phyloP scores from a whole-genome alignment of 1,140 invertebrate genomes.

The Cecropterus lyciades region DNA sequence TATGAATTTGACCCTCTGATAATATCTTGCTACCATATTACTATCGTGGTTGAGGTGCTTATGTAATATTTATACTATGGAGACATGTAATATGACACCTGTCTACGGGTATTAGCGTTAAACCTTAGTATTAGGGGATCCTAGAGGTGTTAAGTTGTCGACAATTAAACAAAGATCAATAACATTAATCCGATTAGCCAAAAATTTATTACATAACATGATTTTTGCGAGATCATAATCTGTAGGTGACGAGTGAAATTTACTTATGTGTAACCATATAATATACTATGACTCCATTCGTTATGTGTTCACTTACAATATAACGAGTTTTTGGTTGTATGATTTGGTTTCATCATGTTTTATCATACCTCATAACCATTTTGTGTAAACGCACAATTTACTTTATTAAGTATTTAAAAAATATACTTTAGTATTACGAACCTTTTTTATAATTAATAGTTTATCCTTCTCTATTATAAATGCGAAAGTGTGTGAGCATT shows the following conservation, averaged over 20 bases:
- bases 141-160: constrained; percentile 51
- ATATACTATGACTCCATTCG: too few relatives aligned
- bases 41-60: constrained; percentile 58
- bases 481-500: too few relatives aligned
- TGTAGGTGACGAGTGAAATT: not conserved
- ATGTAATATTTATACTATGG: constrained; percentile 65
- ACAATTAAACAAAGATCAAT: constrained; percentile 43
- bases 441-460: too few relatives aligned
- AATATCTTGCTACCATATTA: constrained; percentile 39
- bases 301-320: too few relatives aligned
- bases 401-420: too few relatives aligned
- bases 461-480: too few relatives aligned
- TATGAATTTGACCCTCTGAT: constrained; percentile 8
- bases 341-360: too few relatives aligned
- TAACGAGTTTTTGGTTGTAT: too few relatives aligned
- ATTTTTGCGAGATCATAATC: constrained; percentile 9
- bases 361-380: too few relatives aligned
- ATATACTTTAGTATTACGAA: too few relatives aligned
- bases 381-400: too few relatives aligned
- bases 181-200: constrained; percentile 23
- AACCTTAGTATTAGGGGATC: constrained; percentile 51
- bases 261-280: too few relatives aligned
- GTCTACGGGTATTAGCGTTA: constrained; percentile 62
- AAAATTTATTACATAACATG: constrained; percentile 13
- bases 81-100: constrained; percentile 69